Evolutionary conservation across 2,797 vertebrate genomes (phyloP), one percentile per base, ranked within the genome.

Genomic region (Phoxinus dragarum): DNA sequence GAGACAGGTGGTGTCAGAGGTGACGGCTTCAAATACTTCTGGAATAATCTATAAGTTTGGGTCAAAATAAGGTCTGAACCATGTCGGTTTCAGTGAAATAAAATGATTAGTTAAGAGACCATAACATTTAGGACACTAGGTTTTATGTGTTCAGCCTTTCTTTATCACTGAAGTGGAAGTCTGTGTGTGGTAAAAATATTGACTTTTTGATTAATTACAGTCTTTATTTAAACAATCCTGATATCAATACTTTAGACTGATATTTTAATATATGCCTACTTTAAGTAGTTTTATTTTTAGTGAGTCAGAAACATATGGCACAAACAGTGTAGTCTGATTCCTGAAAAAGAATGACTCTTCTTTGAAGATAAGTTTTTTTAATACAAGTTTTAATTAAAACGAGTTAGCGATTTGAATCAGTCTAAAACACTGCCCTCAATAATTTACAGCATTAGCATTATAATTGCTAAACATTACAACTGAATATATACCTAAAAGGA

Each of bases 1-100:
- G 77, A 87, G 49, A 49, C 52, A 71, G 38, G 10, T 38, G 38
- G 80, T 86, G 85, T 83, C 85, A 89, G 75, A 89, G 80, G 82
- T 88, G 85, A 86, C 21, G 3, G 61, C 44, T 84, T 64, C 77
- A 81, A 71, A 79, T 75, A 66, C 72, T 81, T 75, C 49, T 47
- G 17, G 49, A 76, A 80, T 84, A 81, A 79, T 74, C 76, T 80
- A 69, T 78, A 84, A 84, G 44, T 76, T 69, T 85, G 73, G 61
- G 80, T 81, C 64, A 71, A 75, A 68, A 77, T 59, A 59, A 81
- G 73, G 77, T 82, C 19, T 76, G 14, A 81, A n/a, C 27, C 42
- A 68, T 40, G 38, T 68, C 2, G 10, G 38, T 49, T 27, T 66
- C 59, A 49, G 34, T 34, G n/a, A 77, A 77, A 23, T 77, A 56